phyloP scores from a whole-genome alignment of 2,113 vertebrate species.

The Rhinolophus ferrumequinum region DNA sequence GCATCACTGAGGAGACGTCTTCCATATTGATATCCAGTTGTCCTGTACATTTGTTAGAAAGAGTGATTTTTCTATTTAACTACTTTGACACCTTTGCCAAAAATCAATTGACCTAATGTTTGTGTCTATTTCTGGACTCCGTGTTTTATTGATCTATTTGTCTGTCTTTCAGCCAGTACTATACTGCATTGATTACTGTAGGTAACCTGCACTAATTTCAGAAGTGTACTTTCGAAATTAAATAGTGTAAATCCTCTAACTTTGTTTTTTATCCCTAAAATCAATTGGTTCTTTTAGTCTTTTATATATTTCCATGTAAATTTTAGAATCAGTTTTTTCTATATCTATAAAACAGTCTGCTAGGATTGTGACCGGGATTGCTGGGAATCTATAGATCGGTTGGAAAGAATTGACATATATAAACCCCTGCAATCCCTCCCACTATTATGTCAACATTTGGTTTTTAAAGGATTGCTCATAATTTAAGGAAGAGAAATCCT shows the following conservation, averaged over 20 bases:
- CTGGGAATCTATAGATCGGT: background rate
- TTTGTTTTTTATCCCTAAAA: background rate
- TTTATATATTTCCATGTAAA: background rate
- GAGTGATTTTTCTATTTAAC: background rate
- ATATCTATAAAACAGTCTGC: background rate
- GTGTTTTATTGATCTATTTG: background rate
- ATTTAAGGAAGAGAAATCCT: constrained; percentile 43
- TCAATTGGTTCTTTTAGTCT: background rate
- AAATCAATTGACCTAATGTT: background rate
- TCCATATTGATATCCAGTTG: background rate
- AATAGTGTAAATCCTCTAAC: background rate
- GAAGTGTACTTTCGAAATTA: background rate
- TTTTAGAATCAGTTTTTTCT: background rate
- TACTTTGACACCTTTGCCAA: background rate
- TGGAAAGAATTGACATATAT: background rate
- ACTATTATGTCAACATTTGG: background rate
- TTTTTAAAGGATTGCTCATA: background rate
- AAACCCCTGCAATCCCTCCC: background rate
- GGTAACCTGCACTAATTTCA: background rate
- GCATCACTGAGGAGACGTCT: background rate
- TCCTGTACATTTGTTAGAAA: constrained; percentile 22
- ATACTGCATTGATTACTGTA: background rate
- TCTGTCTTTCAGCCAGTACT: background rate
- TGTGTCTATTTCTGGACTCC: constrained; percentile 25
- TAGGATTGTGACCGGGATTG: background rate